Evolutionary conservation across 2,797 vertebrate species (phyloP), one percentile per base, ranked within the genome.

Genomic region (Lophura swinhoii): DNA sequence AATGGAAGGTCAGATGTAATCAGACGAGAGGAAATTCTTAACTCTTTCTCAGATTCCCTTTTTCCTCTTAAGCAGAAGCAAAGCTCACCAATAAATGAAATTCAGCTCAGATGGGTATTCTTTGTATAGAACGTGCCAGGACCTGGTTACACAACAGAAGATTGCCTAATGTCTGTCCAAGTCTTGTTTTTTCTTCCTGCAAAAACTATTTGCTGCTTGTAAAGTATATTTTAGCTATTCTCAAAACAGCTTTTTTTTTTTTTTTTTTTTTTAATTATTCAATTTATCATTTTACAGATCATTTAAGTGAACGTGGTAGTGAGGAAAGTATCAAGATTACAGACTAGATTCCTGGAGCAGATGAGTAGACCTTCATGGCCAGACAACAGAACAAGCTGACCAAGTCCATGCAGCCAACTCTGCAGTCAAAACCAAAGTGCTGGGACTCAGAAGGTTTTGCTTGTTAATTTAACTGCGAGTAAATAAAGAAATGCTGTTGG

Each of bases 11-110:
- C 90, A 94, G 64, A 53, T 71, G 56, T 77, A 93, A 87, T 78
- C 62, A 87, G 81, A 84, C 33, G 49, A 84, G 72, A 89, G 66
- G 84, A 88, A 95, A 95, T 90, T 78, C 91, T 96, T 93, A 94
- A 95, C 88, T 96, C 72, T 90, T 92, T 96, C 86, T 93, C 79
- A 41, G 51, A 59, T 87, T 96, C 75, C 46, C 39, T 63, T 87
- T 83, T 90, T 71, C 49, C 41, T 71, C 58, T 56, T 74, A 9
- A 84, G 37, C 80, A 23, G 75, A 92, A 89, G 5, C 14, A 77
- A 89, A 83, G 35, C 48, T 79, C 83, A 62, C 33, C 39, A 85
- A 41, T 69, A 88, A 91, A 94, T 67, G 31, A 84, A 87, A 90
- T 88, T 91, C 59, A 80, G 18, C 46, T 95, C 71, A 66, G 49